A percentile compares a stretch with the other conserved stretches of the same genome.
Conservation (phyloP, 2,113 vertebrate species). For the Nothobranchius furzeri region DNA sequence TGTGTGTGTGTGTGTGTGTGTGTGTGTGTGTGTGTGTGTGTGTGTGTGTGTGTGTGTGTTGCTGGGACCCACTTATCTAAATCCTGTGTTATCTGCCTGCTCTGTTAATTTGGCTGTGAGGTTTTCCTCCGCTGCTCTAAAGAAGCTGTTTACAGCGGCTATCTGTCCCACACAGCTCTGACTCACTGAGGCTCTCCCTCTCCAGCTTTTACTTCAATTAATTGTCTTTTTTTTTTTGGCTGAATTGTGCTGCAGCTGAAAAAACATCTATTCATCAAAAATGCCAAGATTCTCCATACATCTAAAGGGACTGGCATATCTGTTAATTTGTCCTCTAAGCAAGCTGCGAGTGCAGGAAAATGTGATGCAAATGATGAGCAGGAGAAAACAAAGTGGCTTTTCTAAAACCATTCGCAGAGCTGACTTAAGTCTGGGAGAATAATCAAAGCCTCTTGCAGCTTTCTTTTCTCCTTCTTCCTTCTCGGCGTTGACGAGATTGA, state of each 20-base stretch:
- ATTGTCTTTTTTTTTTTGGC: constrained; percentile 36
- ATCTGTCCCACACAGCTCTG: constrained; percentile 44
- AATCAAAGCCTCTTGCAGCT: constrained; percentile 56
- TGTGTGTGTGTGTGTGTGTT: not conserved
- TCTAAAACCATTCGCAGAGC: not conserved
- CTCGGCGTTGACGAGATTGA: constrained; percentile 53
- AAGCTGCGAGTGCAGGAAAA: constrained; percentile 34
- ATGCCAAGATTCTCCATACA: constrained; percentile 35
- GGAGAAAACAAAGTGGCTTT: constrained; percentile 47
- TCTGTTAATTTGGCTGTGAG: constrained; percentile 26
- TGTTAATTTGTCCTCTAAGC: constrained; percentile 33
- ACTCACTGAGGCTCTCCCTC: constrained; percentile 32
- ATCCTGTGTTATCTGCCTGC: constrained; percentile 31
- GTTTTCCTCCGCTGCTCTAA: constrained; percentile 12
- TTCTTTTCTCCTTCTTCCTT: constrained; percentile 37
- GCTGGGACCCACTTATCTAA: constrained; percentile 5
- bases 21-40: not conserved
- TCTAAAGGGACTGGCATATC: not conserved
- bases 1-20: not conserved
- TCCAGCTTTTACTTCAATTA: constrained; percentile 49
- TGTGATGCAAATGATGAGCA: constrained; percentile 59
- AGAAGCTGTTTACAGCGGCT: constrained; percentile 21
- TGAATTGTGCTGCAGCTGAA: constrained; percentile 26
- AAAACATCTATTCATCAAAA: constrained; percentile 55
- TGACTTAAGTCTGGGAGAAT: constrained; percentile 57